phyloP scores from a whole-genome alignment of 53 echinoderm and acorn worm genomes.

The Astropecten irregularis region DNA sequence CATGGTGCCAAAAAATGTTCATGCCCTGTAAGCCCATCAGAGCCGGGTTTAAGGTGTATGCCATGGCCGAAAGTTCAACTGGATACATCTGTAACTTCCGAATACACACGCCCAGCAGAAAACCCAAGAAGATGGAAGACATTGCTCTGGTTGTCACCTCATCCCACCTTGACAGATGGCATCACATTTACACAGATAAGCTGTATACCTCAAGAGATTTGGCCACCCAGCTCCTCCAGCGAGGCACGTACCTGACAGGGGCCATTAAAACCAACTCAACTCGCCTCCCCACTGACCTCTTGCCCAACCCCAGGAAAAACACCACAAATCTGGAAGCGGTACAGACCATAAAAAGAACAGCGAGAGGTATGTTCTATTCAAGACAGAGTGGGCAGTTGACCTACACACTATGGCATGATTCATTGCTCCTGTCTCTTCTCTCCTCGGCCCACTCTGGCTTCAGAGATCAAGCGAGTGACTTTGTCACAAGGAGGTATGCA shows the following conservation, averaged over 20 bases:
- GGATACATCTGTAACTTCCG: conserved; percentile 20
- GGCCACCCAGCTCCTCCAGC: conserved; percentile 12
- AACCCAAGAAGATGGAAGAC: conserved; percentile 4
- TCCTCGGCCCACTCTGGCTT: neutral
- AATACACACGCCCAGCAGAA: neutral
- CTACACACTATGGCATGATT: neutral
- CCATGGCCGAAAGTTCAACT: conserved; percentile 4
- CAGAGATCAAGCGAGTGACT: neutral
- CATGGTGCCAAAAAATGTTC: conserved; percentile 24
- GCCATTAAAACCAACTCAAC: too few species aligned
- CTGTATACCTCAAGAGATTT: conserved; percentile 25
- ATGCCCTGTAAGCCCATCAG: conserved; percentile 48
- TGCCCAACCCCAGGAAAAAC: neutral
- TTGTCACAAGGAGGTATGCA: neutral
- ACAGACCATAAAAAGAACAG: neutral
- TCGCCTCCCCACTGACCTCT: conserved; percentile 21
- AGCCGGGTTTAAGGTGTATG: conserved; percentile 36
- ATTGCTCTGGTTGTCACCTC: neutral
- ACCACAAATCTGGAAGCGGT: neutral
- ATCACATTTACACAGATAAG: conserved; percentile 39
- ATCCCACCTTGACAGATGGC: neutral
- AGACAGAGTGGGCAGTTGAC: conserved; percentile 26
- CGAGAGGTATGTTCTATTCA: conserved; percentile 20
- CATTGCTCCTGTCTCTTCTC: neutral
- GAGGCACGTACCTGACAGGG: conserved; percentile 27